A percentile compares a stretch with the other conserved stretches of the same genome.
These are phyloP conservation scores for Euwallacea fornicatus DNA, from an alignment of 1,140 invertebrate genomes.

Conservation along the genomic window DNA sequence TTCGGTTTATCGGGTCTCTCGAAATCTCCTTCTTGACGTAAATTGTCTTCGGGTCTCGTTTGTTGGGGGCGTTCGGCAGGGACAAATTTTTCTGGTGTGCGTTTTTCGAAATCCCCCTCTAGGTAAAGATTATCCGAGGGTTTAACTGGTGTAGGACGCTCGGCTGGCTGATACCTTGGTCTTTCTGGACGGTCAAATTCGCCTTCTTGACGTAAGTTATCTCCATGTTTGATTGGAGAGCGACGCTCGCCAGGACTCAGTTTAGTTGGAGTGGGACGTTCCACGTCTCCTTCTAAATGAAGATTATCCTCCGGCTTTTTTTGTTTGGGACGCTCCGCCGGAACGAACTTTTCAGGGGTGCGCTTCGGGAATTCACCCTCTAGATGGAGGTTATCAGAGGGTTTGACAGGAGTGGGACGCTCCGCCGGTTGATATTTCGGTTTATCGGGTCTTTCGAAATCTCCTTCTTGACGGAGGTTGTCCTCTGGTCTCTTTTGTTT, in stretches of 20 bases:
- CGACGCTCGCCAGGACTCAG: slow-evolving; percentile 55
- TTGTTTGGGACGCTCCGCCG: slow-evolving; percentile 50
- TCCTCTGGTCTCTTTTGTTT: slow-evolving; percentile 53
- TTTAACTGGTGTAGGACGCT: slow-evolving; percentile 56
- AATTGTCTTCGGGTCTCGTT: slow-evolving; percentile 59
- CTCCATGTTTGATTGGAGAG: slow-evolving; percentile 54
- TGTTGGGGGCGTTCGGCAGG: slow-evolving; percentile 54
- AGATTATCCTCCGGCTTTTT: slow-evolving; percentile 59
- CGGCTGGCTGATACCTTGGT: slow-evolving; percentile 44
- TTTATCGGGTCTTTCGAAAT: slow-evolving; percentile 54
- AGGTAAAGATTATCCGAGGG: slow-evolving; percentile 61
- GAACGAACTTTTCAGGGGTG: slow-evolving; percentile 44
- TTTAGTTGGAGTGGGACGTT: slow-evolving; percentile 45
- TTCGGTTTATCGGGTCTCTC: slow-evolving; percentile 53
- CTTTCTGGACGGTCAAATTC: slow-evolving; percentile 58
- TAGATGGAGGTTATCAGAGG: slow-evolving; percentile 59
- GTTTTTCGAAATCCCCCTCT: slow-evolving; percentile 59
- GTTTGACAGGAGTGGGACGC: slow-evolving; percentile 59
- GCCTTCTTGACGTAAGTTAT: slow-evolving; percentile 64
- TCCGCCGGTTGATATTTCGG: slow-evolving; percentile 52
- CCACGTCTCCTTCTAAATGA: slow-evolving; percentile 42
- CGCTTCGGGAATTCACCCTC: slow-evolving; percentile 61
- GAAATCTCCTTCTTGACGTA: slow-evolving; percentile 63
- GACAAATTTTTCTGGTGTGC: slow-evolving; percentile 52
- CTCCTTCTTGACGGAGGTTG: slow-evolving; percentile 58